Percentiles rank a stretch among this genome's conserved stretches.
These are phyloP conservation scores for Megalops cyprinoides DNA, from an alignment of 2,797 vertebrate species.

Conservation along the genomic window DNA sequence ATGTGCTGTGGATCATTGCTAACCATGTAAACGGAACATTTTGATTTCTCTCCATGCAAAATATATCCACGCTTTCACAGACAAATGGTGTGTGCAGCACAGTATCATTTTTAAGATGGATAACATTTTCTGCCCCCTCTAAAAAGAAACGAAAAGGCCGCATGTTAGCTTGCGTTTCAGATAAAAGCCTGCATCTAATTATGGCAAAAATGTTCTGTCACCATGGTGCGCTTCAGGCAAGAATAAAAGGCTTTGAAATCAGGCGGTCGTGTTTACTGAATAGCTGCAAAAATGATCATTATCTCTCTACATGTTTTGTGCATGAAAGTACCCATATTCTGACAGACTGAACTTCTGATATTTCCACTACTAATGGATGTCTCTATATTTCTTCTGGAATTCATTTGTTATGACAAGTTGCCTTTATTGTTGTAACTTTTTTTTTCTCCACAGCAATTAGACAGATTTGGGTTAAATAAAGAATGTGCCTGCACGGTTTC, in stretches of 20 bases:
- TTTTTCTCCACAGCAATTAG: slow-evolving; percentile 44
- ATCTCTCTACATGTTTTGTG: slow-evolving; percentile 50
- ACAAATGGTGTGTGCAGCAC: too few species aligned
- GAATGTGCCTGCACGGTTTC: not conserved
- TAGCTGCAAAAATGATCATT: slow-evolving; percentile 56
- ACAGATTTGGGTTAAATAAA: slow-evolving; percentile 33
- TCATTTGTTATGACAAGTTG: slow-evolving; percentile 44
- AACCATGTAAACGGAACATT: not conserved
- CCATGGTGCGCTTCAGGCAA: slow-evolving; percentile 46
- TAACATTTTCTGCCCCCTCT: not conserved
- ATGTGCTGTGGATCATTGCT: not conserved
- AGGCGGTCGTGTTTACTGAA: slow-evolving; percentile 50
- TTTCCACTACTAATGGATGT: slow-evolving; percentile 58
- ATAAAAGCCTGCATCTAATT: slow-evolving; percentile 42
- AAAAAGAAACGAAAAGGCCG: not conserved
- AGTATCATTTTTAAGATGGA: not conserved
- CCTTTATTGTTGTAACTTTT: slow-evolving; percentile 28
- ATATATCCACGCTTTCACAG: not conserved
- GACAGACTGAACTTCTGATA: slow-evolving; percentile 52
- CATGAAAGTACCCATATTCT: slow-evolving; percentile 52
- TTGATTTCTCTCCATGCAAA: not conserved
- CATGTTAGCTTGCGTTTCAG: not conserved
- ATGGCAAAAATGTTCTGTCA: slow-evolving; percentile 41
- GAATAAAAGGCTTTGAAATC: slow-evolving; percentile 46
- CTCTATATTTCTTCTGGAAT: slow-evolving; percentile 46